A percentile compares a stretch with the other conserved stretches of the same genome.
These are phyloP conservation scores for Mycogona germanica DNA, from an alignment of 2,888 invertebrate species.

Conservation along the genomic window DNA sequence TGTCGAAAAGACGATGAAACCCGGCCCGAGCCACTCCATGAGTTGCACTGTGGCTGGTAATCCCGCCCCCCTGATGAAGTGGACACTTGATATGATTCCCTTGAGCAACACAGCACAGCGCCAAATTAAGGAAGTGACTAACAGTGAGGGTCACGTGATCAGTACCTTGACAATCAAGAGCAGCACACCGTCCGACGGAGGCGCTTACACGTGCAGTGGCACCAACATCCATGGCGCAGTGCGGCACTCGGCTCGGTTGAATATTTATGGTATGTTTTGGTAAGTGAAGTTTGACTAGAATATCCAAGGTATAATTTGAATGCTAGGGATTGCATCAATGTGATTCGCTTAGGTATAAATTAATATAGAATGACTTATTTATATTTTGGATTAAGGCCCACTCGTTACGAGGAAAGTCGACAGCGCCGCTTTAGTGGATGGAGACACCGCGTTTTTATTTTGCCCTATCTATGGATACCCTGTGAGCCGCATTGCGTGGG, in stretches of 20 bases:
- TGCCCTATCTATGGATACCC: constrained; percentile 75
- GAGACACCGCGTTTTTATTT: constrained; percentile 55
- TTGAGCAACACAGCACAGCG: background rate
- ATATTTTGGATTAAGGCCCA: constrained; percentile 42
- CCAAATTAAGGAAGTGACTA: background rate
- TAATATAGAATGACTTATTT: background rate
- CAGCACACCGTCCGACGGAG: constrained; percentile 49
- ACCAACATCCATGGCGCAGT: constrained; percentile 46
- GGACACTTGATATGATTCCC: constrained; percentile 12
- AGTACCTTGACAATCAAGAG: constrained; percentile 14
- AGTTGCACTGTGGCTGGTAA: constrained; percentile 10
- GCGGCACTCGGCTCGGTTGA: constrained; percentile 58
- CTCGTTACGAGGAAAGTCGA: constrained; percentile 66
- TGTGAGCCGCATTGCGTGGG: constrained; percentile 67
- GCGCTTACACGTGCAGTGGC: constrained; percentile 61
- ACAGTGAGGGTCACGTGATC: constrained; percentile 5
- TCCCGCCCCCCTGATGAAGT: constrained; percentile 9
- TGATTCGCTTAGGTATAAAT: background rate
- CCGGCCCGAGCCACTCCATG: background rate
- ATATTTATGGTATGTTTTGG: constrained; percentile 44
- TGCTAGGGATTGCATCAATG: background rate
- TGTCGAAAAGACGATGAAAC: constrained; percentile 5
- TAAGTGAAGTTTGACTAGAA: constrained; percentile 2
- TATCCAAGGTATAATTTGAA: background rate
- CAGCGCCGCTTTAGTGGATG: constrained; percentile 68